Conservation (phyloP, 2,888 invertebrate genomes). For the Embidobia sp. region DNA sequence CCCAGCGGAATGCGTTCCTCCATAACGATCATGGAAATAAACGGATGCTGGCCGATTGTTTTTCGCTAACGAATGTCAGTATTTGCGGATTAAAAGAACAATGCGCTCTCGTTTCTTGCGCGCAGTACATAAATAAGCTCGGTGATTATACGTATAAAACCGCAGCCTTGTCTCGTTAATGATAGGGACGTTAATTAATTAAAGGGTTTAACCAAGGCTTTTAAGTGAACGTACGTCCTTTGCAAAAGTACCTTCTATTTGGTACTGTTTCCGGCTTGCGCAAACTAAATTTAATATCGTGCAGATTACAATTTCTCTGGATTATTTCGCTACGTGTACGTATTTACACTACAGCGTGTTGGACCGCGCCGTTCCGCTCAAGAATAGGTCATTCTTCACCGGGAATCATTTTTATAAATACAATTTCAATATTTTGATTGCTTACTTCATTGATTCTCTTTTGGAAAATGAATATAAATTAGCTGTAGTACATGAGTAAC, state of each 20-base stretch:
- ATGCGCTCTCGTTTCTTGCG: constrained; percentile 24
- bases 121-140: constrained; percentile 43
- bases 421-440: too few species aligned
- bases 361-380: constrained; percentile 12
- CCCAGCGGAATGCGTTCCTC: neutral
- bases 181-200: constrained; percentile 75
- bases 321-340: constrained; percentile 73
- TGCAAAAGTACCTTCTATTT: constrained; percentile 65
- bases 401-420: too few species aligned
- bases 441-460: too few species aligned
- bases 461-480: too few species aligned
- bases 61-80: constrained; percentile 34
- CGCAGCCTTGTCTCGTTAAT: constrained; percentile 68
- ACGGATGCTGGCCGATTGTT: constrained; percentile 14
- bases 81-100: constrained; percentile 44
- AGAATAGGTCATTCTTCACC: too few species aligned
- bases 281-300: constrained; percentile 79
- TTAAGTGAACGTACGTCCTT: constrained; percentile 74
- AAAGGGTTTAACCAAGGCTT: constrained; percentile 73
- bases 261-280: constrained; percentile 70
- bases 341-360: constrained; percentile 32
- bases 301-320: constrained; percentile 76
- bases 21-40: neutral
- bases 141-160: constrained; percentile 56
- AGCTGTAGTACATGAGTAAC: too few species aligned